phyloP scores from a whole-genome alignment of 2,797 vertebrate genomes.

The Urophycis tenuis region DNA sequence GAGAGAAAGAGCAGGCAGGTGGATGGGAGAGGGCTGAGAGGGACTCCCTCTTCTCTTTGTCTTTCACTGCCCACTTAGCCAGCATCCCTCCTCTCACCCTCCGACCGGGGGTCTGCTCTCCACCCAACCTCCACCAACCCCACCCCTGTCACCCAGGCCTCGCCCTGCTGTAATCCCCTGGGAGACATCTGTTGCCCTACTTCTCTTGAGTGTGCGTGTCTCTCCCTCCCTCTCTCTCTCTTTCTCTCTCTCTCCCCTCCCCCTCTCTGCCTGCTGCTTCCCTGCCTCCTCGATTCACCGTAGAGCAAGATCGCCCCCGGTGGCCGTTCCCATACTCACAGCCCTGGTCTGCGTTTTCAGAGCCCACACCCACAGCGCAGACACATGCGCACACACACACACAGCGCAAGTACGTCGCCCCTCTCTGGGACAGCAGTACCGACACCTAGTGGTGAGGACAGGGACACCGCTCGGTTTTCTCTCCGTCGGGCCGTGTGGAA shows the following conservation, averaged over 20 bases:
- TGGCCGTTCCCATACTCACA: constrained; percentile 56
- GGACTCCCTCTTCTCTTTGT: neutral
- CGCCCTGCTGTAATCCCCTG: constrained; percentile 49
- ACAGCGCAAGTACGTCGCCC: neutral
- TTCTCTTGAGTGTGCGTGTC: constrained; percentile 11
- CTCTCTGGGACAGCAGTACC: constrained; percentile 55
- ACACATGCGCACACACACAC: neutral
- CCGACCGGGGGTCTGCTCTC: constrained; percentile 26
- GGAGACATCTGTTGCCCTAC: constrained; percentile 58
- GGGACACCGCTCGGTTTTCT: constrained; percentile 21
- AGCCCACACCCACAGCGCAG: constrained; percentile 15
- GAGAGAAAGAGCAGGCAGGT: neutral
- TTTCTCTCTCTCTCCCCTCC: constrained; percentile 5
- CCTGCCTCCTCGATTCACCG: constrained; percentile 8
- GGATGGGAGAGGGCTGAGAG: neutral
- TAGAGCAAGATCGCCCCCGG: constrained; percentile 59
- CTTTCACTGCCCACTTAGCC: neutral
- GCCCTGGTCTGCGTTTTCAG: constrained; percentile 2
- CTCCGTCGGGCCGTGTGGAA: neutral
- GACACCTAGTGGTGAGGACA: constrained; percentile 76
- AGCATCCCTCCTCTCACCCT: neutral
- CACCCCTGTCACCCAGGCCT: constrained; percentile 4
- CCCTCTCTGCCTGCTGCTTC: constrained; percentile 19
- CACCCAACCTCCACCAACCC: constrained; percentile 19
- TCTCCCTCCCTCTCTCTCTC: constrained; percentile 14